phyloP scores from a whole-genome alignment of 1,140 invertebrate species.

The Riptortus pedestris region DNA sequence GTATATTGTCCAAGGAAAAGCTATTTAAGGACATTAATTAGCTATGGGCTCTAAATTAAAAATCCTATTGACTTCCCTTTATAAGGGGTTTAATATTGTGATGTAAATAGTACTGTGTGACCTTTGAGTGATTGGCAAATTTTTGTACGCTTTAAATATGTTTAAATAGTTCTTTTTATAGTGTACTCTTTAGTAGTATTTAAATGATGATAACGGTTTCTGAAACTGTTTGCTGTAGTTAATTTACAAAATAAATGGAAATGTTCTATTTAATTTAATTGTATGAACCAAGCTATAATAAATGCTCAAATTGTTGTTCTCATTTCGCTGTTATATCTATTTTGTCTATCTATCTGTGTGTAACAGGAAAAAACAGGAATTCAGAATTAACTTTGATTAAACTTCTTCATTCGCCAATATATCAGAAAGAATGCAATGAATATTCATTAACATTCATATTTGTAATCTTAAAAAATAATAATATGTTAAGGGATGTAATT shows the following conservation, averaged over 20 bases:
- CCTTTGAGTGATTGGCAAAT: neutral
- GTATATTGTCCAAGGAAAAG: neutral
- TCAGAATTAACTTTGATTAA: too few relatives aligned
- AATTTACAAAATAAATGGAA: neutral
- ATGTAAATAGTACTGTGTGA: conserved; percentile 3
- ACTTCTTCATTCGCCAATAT: too few relatives aligned
- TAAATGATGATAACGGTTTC: neutral
- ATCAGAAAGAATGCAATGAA: too few relatives aligned
- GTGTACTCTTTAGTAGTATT: too few relatives aligned
- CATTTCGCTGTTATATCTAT: too few relatives aligned
- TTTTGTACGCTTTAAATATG: neutral
- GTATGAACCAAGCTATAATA: too few relatives aligned
- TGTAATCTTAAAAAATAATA: too few relatives aligned
- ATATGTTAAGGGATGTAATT: too few relatives aligned
- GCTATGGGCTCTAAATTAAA: neutral
- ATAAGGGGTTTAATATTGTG: neutral
- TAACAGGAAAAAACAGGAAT: too few relatives aligned
- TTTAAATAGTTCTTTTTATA: neutral
- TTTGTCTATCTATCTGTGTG: too few relatives aligned
- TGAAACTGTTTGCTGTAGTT: neutral
- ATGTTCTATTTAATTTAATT: neutral
- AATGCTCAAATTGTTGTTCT: too few relatives aligned
- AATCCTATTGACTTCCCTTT: neutral
- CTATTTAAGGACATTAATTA: neutral
- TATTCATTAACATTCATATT: too few relatives aligned